Evolutionary conservation across 2,797 vertebrate genomes (phyloP).

Genomic region (Rallus crepitans): DNA sequence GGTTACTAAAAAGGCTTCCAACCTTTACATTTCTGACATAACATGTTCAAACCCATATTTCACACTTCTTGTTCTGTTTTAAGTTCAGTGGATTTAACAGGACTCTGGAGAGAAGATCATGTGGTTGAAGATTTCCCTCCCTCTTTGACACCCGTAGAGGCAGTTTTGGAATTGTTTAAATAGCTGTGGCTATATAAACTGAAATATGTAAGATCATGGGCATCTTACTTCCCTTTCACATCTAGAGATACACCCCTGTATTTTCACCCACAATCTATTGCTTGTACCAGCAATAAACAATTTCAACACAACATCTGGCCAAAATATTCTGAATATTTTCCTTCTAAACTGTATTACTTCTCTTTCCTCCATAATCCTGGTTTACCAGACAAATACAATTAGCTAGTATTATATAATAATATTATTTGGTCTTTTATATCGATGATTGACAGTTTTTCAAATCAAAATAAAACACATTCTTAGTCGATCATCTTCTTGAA

Average conservation of each 20-base stretch:
- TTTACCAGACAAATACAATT: slow-evolving; percentile 64
- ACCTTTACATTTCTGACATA: slow-evolving; percentile 80
- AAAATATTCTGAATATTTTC: neutral
- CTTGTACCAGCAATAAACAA: slow-evolving; percentile 1
- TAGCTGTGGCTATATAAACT: slow-evolving; percentile 67
- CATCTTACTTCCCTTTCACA: slow-evolving; percentile 8
- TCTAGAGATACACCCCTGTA: neutral
- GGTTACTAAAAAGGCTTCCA: slow-evolving; percentile 81
- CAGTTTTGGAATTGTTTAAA: slow-evolving; percentile 78
- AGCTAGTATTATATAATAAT: slow-evolving; percentile 47
- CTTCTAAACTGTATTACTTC: neutral
- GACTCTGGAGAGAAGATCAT: slow-evolving; percentile 81
- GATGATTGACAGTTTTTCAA: slow-evolving; percentile 64
- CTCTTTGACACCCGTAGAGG: slow-evolving; percentile 78
- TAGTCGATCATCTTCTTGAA: slow-evolving; percentile 52
- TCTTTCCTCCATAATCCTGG: slow-evolving; percentile 34
- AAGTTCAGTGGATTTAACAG: slow-evolving; percentile 84
- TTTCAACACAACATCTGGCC: slow-evolving; percentile 36
- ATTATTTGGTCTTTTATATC: slow-evolving; percentile 42
- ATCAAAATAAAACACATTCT: slow-evolving; percentile 68
- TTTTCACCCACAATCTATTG: neutral
- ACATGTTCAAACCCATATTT: slow-evolving; percentile 82
- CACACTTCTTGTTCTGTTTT: slow-evolving; percentile 84
- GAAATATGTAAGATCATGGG: slow-evolving; percentile 40
- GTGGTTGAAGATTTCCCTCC: slow-evolving; percentile 79